Base-by-base conservation (phyloP, 2,797 vertebrate genomes). In the Ctenosaura bakeri region DNA sequence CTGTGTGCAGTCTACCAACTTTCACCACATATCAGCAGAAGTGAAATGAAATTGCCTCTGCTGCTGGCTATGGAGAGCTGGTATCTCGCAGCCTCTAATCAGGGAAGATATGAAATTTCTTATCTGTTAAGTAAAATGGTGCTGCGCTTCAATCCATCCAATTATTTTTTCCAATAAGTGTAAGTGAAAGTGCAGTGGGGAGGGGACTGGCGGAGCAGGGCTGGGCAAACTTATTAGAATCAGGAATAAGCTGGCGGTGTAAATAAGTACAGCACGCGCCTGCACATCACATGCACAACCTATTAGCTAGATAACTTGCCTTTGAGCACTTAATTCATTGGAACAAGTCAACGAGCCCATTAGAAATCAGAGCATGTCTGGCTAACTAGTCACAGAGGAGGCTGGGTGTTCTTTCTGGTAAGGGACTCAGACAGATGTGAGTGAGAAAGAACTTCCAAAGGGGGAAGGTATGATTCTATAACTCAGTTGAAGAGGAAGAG, bases 31-130 rank as follows among this genome's bases (percentile, higher is more conserved):
- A 7, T 95, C 94, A 96, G 92, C 91, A 95, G 83, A 92, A 94
- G 89, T 80, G 80, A 95, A 95, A 95, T 93, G 87, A 95, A 96
- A 96, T 95, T 95, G 77, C 83, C 80, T 94, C 90, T 0, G 0
- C 88, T 85, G 74, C 92, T 93, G 89, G 79, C 92, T 93, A 91
- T 46, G 38, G 84, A 93, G 89, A 0, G 0, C 87, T 90, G 5
- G 0, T 96, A 95, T 95, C 96, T 96, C 79, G 13, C 78, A 29
- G 84, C 89, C 89, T 93, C 89, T 94, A 95, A 93, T 94, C 90
- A 91, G 89, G 88, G 83, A 90, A 94, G 95, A 96, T 94, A 95
- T 52, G 94, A 96, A 95, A 94, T 96, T 94, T 94, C 94, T 96
- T 93, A 95, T 96, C 95, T 91, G 74, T 94, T 94, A 91, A 94